Evolutionary conservation across 1,140 invertebrate species (phyloP).

Genomic region (Heliconius congener): DNA sequence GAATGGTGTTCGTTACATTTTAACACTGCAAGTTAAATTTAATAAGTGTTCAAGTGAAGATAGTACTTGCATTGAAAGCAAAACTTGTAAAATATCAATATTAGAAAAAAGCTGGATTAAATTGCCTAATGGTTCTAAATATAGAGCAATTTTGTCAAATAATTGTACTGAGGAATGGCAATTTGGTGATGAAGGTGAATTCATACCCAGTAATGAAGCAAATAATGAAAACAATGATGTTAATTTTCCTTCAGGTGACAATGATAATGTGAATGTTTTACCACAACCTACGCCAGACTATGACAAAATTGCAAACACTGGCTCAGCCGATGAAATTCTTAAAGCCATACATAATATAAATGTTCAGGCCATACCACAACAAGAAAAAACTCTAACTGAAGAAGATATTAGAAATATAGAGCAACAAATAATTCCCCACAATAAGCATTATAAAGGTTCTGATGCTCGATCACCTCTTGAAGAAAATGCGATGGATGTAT

Average conservation of each 20-base stretch:
- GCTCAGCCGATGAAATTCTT: constrained; percentile 56
- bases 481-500: neutral
- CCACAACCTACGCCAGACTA: constrained; percentile 42
- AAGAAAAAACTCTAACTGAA: constrained; percentile 56
- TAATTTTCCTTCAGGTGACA: constrained; percentile 26
- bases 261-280: constrained; percentile 33
- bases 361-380: constrained; percentile 50
- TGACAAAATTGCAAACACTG: constrained; percentile 48
- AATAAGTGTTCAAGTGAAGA: constrained; percentile 49
- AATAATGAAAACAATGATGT: constrained; percentile 47
- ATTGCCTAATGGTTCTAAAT: constrained; percentile 71
- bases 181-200: constrained; percentile 71
- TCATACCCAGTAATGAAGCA: constrained; percentile 45
- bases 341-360: constrained; percentile 59
- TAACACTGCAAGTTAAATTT: constrained; percentile 48
- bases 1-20: constrained; percentile 76
- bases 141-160: constrained; percentile 72
- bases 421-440: constrained; percentile 72
- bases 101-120: constrained; percentile 77
- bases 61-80: constrained; percentile 46
- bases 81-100: constrained; percentile 68
- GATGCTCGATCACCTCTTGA: neutral
- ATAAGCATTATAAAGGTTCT: constrained; percentile 39
- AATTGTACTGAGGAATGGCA: constrained; percentile 77
- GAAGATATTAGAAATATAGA: constrained; percentile 68